phyloP scores from a whole-genome alignment of 2,888 invertebrate species.

The Podabrus alpinus region DNA sequence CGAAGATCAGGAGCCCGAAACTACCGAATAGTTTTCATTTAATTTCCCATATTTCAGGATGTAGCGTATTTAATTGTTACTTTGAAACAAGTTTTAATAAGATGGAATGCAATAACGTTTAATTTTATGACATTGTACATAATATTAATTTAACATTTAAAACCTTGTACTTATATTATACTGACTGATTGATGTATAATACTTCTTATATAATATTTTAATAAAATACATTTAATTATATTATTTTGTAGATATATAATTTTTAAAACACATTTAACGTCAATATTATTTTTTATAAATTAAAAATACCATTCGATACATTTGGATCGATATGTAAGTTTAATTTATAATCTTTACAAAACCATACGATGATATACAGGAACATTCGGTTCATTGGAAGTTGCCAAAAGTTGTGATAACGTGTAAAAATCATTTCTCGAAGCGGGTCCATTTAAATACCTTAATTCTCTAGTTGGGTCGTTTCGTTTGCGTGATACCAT shows the following conservation, averaged over 20 bases:
- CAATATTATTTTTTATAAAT: conserved; percentile 13
- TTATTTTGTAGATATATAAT: conserved; percentile 18
- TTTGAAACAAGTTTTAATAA: conserved; percentile 9
- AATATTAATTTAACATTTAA: conserved; percentile 19
- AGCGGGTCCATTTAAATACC: conserved; percentile 47
- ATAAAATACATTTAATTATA: conserved; percentile 38
- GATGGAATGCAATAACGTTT: conserved; percentile 27
- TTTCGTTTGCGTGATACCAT: conserved; percentile 64
- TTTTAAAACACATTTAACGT: conserved; percentile 26
- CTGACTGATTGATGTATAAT: conserved; percentile 45
- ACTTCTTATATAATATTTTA: conserved; percentile 25
- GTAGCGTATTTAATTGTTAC: background rate
- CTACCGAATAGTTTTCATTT: background rate
- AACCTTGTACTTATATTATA: conserved; percentile 44
- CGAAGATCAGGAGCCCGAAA: background rate
- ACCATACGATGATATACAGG: conserved; percentile 66
- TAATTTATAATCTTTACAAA: conserved; percentile 55
- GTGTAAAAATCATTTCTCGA: conserved; percentile 63
- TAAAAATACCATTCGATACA: conserved; percentile 14
- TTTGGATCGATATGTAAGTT: conserved; percentile 18
- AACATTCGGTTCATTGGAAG: conserved; percentile 59
- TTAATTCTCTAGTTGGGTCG: conserved; percentile 52
- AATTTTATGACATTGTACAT: conserved; percentile 14
- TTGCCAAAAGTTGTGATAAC: conserved; percentile 62
- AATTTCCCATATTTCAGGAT: background rate